A percentile compares a stretch with the other conserved stretches of the same genome.
Conservation (phyloP, 2,797 vertebrate genomes). For the Spinus olivaceus region DNA sequence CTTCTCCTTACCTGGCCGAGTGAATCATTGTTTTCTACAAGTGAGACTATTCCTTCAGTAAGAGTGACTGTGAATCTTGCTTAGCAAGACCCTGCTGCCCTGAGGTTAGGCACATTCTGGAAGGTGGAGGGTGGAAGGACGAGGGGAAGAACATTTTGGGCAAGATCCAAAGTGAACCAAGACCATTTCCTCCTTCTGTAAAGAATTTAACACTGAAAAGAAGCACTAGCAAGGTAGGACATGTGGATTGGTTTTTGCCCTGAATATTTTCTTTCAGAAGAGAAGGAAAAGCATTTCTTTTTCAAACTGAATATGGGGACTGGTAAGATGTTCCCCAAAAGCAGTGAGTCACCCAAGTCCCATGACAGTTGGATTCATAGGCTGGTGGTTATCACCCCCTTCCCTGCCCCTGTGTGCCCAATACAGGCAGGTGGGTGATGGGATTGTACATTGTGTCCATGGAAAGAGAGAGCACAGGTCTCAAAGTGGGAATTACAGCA, state of each 20-base stretch:
- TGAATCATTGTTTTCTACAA: not conserved
- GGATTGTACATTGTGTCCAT: too few relatives aligned
- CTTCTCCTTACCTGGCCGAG: not conserved
- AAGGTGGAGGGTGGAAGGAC: not conserved
- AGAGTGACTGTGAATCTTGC: not conserved
- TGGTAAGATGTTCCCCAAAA: not conserved
- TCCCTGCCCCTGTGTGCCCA: not conserved
- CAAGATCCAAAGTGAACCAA: not conserved
- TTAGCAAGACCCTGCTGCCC: not conserved
- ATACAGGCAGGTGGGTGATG: not conserved
- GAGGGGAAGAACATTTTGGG: not conserved
- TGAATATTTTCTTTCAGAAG: not conserved
- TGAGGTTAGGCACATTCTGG: not conserved
- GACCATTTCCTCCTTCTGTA: not conserved
- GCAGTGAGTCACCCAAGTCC: not conserved
- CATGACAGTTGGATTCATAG: not conserved
- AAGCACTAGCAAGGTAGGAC: not conserved
- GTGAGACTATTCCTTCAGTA: not conserved
- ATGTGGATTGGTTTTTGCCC: not conserved
- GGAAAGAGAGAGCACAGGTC: not conserved
- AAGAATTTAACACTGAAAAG: not conserved
- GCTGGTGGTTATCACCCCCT: not conserved
- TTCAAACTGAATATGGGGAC: not conserved
- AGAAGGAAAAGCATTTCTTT: not conserved
- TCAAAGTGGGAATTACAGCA: not conserved